Base-by-base conservation (phyloP, 2,888 invertebrate species). In the Protonemura montana region DNA sequence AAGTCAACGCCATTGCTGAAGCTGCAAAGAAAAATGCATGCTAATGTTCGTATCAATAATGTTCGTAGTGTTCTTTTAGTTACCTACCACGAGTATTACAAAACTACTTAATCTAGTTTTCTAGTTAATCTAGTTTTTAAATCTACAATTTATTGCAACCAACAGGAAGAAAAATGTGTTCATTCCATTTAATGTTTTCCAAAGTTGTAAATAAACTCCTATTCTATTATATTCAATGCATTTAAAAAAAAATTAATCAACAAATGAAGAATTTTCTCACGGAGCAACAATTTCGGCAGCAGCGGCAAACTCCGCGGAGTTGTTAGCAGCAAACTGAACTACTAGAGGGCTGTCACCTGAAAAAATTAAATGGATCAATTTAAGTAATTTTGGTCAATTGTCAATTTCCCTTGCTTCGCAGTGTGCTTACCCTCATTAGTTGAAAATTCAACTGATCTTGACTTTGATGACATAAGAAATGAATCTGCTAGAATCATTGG, bases 401-500 rank as follows among this genome's bases (percentile, higher is more conserved):
- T n/a, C n/a, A n/a, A n/a, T n/a, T n/a, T n/a, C n/a, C n/a, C n/a
- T n/a, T n/a, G n/a, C n/a, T n/a, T n/a, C n/a, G n/a, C n/a, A n/a
- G n/a, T n/a, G n/a, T 30, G 6, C 81, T 88, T 90, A 93, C 93
- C 90, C 87, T 90, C 88, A 89, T 94, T 95, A 0, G 97, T 97
- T 6, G 94, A 93, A 90, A 98, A 97, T 91, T 98, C 97, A 91
- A 94, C 96, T 5, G 93, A 91, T 85, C 99, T 94, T 21, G 98
- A 98, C 91, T 97, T 96, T 86, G 94, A 92, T 88, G 98, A 98
- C 90, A 95, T 95, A 86, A 97, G 95, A 92, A 99, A 99, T 0
- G 98, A 98, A 91, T 98, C 96, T 0, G 99, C 97, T 88, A 99
- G 93, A 89, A 99, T 98, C 99, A 99, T 99, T 0, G 99, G 99